phyloP scores from a whole-genome alignment of 2,888 invertebrate genomes.

The Quadriops clusia region DNA sequence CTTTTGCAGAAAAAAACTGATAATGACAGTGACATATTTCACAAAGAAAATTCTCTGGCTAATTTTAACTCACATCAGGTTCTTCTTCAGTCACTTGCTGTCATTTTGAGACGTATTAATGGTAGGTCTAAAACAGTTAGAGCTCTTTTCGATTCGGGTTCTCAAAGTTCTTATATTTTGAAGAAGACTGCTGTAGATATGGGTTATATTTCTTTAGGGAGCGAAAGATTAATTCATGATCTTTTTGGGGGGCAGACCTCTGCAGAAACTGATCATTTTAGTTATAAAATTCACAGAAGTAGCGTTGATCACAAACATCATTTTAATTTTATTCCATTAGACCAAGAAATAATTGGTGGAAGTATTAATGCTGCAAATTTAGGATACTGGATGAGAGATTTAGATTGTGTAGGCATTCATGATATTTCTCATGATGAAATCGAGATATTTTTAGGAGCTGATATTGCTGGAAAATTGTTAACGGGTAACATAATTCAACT shows the following conservation, averaged over 20 bases:
- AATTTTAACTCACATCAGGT: too few species aligned
- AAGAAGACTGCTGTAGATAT: constrained; percentile 7
- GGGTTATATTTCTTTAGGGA: constrained; percentile 9
- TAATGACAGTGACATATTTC: too few species aligned
- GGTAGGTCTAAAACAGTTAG: constrained; percentile 5
- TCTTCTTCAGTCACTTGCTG: too few species aligned
- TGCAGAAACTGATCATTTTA: constrained; percentile 4
- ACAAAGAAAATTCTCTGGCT: too few species aligned
- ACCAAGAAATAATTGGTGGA: constrained; percentile 12
- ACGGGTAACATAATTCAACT: too few species aligned
- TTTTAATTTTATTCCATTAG: constrained; percentile 15
- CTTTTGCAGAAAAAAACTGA: too few species aligned
- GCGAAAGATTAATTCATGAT: constrained; percentile 11
- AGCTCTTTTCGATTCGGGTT: constrained; percentile 16
- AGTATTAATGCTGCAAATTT: constrained; percentile 11
- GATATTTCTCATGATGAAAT: constrained; percentile 13
- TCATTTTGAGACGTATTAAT: too few species aligned
- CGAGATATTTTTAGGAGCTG: constrained; percentile 20
- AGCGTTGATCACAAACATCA: constrained; percentile 10
- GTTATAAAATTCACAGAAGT: constrained; percentile 8
- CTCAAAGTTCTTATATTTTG: constrained; percentile 17
- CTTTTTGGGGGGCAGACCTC: constrained; percentile 13
- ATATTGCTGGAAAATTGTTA: constrained; percentile 19
- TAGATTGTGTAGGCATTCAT: constrained; percentile 7
- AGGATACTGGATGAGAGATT: constrained; percentile 14